A percentile compares a stretch with the other conserved stretches of the same genome.
phyloP scores from a whole-genome alignment of 2,113 vertebrate species.

The Prunella fulvescens region DNA sequence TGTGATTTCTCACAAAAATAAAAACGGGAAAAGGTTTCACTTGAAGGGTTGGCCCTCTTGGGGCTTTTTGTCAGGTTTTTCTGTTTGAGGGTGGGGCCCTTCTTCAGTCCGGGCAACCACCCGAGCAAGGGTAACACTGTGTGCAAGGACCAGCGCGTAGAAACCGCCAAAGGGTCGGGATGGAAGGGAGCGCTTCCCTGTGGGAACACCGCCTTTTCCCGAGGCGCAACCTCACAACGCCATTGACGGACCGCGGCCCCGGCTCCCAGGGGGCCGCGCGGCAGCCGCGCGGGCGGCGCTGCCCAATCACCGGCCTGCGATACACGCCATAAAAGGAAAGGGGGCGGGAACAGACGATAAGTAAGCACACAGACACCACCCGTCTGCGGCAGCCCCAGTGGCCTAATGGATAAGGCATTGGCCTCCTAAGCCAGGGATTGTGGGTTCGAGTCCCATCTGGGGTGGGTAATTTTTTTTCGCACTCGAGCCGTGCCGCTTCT shows the following conservation, averaged over 20 bases:
- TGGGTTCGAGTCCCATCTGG: slow-evolving; percentile 81
- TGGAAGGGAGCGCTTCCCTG: rapidly evolving
- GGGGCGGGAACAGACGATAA: rapidly evolving
- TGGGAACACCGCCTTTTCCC: rapidly evolving
- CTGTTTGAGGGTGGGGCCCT: rapidly evolving
- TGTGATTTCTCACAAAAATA: neutral
- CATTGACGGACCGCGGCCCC: rapidly evolving
- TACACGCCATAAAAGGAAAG: rapidly evolving
- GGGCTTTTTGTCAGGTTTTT: neutral
- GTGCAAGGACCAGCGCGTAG: rapidly evolving
- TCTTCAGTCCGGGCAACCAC: neutral
- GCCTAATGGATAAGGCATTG: slow-evolving; percentile 73
- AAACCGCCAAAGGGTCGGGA: rapidly evolving
- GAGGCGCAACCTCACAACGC: rapidly evolving
- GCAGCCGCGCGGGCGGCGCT: rapidly evolving
- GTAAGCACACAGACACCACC: rapidly evolving
- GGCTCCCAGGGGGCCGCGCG: neutral
- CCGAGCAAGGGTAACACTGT: rapidly evolving
- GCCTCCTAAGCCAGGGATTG: slow-evolving; percentile 80
- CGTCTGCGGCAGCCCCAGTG: neutral
- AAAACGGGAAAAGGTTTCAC: neutral
- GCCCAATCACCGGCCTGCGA: rapidly evolving
- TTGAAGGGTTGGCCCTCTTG: rapidly evolving
- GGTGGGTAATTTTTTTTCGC: neutral
- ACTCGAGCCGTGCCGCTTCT: rapidly evolving